Conservation (phyloP, 1,140 invertebrate genomes). For the Helicoverpa armigera region DNA sequence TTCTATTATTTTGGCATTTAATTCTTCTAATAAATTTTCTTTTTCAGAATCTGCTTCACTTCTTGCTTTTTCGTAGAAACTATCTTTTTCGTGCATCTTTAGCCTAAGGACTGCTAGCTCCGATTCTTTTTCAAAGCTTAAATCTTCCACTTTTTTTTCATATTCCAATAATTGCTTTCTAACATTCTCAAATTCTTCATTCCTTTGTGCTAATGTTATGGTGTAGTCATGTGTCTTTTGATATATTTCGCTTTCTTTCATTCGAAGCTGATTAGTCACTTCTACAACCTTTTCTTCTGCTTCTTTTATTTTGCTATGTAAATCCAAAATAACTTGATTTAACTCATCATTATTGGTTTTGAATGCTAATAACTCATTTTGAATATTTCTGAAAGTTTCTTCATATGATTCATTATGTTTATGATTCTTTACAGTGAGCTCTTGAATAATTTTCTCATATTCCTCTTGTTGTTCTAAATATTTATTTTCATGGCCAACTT, state of each 20-base stretch:
- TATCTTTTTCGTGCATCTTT: slow-evolving; percentile 80
- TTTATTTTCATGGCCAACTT: slow-evolving; percentile 81
- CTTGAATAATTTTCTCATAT: slow-evolving; percentile 76
- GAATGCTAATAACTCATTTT: slow-evolving; percentile 68
- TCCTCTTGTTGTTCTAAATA: slow-evolving; percentile 79
- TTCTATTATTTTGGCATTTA: slow-evolving; percentile 84
- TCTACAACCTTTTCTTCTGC: slow-evolving; percentile 66
- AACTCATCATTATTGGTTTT: slow-evolving; percentile 69
- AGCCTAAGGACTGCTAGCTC: slow-evolving; percentile 81
- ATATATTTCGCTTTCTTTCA: slow-evolving; percentile 80
- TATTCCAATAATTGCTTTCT: slow-evolving; percentile 79
- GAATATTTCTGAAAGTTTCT: slow-evolving; percentile 62
- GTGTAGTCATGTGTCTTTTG: slow-evolving; percentile 79
- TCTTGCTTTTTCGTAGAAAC: slow-evolving; percentile 68
- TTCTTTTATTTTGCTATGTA: slow-evolving; percentile 53
- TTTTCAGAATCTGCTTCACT: slow-evolving; percentile 74
- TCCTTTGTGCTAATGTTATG: slow-evolving; percentile 71
- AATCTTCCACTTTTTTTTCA: slow-evolving; percentile 83
- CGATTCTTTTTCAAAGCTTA: slow-evolving; percentile 85
- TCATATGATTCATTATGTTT: slow-evolving; percentile 62
- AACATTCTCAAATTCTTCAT: slow-evolving; percentile 81
- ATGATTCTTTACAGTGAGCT: slow-evolving; percentile 65
- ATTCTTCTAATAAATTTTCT: slow-evolving; percentile 69
- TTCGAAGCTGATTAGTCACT: slow-evolving; percentile 70
- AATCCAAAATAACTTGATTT: slow-evolving; percentile 59